phyloP scores from a whole-genome alignment of 2,113 vertebrate species.

The Perognathus longimembris region DNA sequence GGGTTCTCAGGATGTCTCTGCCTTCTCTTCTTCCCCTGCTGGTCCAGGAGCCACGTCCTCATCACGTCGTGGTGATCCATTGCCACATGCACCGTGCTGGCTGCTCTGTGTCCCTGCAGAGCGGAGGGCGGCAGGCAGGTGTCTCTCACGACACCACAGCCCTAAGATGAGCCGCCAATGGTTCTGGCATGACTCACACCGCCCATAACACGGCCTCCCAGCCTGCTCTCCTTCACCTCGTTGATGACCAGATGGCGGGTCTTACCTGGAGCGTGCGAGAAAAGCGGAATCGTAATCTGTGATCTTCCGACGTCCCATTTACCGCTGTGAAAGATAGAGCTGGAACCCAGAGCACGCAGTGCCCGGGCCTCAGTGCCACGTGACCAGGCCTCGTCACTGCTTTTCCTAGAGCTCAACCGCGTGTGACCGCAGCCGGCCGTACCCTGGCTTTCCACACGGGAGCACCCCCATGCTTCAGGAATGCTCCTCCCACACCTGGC shows the following conservation, averaged over 20 bases:
- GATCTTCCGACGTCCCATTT: not conserved
- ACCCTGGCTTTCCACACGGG: not conserved
- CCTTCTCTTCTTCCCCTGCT: not conserved
- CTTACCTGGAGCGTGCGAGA: not conserved
- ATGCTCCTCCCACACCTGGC: not conserved
- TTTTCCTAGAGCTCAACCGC: not conserved
- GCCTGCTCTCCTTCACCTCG: fast-evolving
- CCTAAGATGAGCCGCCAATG: no score
- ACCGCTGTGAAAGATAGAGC: not conserved
- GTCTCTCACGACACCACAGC: fast-evolving
- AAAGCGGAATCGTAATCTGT: not conserved
- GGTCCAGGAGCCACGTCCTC: not conserved
- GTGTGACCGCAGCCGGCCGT: not conserved
- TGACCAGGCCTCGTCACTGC: fast-evolving
- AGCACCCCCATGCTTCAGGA: no score
- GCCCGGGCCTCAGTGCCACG: no score
- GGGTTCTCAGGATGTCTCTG: fast-evolving
- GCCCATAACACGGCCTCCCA: fast-evolving
- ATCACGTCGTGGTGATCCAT: no score
- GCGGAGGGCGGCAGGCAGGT: not conserved
- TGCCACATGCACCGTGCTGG: fast-evolving
- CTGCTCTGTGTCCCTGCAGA: not conserved
- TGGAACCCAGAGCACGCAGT: not conserved
- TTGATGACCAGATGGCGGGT: fast-evolving
- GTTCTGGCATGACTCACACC: no score